Conservation (phyloP, 53 echinoderm and acorn worm genomes). For the Stichopus horrens region DNA sequence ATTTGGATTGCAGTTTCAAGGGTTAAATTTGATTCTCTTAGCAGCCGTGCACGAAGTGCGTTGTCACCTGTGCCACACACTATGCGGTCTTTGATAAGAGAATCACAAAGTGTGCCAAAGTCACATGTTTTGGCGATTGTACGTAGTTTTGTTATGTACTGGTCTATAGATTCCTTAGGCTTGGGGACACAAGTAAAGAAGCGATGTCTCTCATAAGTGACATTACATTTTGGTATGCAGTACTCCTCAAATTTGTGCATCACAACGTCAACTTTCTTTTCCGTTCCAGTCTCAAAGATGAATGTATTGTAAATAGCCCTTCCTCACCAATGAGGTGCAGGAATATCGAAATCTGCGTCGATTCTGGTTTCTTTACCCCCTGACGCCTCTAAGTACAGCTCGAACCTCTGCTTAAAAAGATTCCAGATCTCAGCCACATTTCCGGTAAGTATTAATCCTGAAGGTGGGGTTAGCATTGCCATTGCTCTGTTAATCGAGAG, state of each 20-base stretch:
- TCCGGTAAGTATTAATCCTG: constrained; percentile 49
- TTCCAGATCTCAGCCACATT: constrained; percentile 68
- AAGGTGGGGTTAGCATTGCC: constrained; percentile 52
- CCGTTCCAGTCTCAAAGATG: constrained; percentile 40
- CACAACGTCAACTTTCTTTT: constrained; percentile 43
- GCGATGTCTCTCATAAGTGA: constrained; percentile 48
- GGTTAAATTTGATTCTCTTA: constrained; percentile 15
- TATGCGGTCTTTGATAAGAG: constrained; percentile 42
- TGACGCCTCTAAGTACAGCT: constrained; percentile 53
- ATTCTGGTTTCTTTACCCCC: constrained; percentile 29
- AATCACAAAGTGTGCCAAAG: constrained; percentile 5
- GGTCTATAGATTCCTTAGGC: constrained; percentile 29
- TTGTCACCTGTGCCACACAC: constrained; percentile 28
- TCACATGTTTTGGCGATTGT: constrained; percentile 32
- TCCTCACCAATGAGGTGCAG: constrained; percentile 54
- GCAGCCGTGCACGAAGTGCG: constrained; percentile 4
- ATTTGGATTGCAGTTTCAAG: constrained; percentile 8
- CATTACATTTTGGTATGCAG: constrained; percentile 63
- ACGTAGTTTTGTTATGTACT: constrained; percentile 32
- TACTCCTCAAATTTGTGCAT: constrained; percentile 56
- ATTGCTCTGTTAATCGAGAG: too few species aligned
- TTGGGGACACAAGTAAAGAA: constrained; percentile 42
- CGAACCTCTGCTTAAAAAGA: constrained; percentile 51
- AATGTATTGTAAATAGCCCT: constrained; percentile 62
- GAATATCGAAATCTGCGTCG: constrained; percentile 34